These are phyloP conservation scores for Gouania willdenowi DNA, from an alignment of 2,797 vertebrate genomes.

Conservation along the genomic window DNA sequence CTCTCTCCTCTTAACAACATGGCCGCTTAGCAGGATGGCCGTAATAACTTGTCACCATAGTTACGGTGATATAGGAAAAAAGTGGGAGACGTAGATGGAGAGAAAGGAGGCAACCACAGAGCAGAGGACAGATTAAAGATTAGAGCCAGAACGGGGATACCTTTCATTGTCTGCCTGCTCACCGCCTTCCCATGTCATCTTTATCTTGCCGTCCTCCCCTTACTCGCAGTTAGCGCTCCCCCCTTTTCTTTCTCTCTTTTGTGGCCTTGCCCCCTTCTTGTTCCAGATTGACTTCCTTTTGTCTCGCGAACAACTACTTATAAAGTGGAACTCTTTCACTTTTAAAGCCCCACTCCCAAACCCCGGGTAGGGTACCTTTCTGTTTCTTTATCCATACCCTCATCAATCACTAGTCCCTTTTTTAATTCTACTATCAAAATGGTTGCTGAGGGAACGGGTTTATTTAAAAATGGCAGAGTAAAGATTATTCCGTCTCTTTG, in stretches of 20 bases:
- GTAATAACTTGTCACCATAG: slow-evolving; percentile 55
- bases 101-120: slow-evolving; percentile 51
- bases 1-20: slow-evolving; percentile 55
- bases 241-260: slow-evolving; percentile 39
- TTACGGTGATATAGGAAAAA: slow-evolving; percentile 37
- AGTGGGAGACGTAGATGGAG: slow-evolving; percentile 15
- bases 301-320: slow-evolving; percentile 29
- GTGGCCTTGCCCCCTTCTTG: slow-evolving; percentile 35
- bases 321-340: slow-evolving; percentile 18
- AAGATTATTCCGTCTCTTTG: slow-evolving; percentile 14
- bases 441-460: slow-evolving; percentile 68
- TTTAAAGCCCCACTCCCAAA: not conserved
- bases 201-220: slow-evolving; percentile 53
- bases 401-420: not conserved
- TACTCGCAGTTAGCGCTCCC: slow-evolving; percentile 42
- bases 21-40: slow-evolving; percentile 51
- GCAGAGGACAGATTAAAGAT: slow-evolving; percentile 29
- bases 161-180: slow-evolving; percentile 49
- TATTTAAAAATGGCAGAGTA: slow-evolving; percentile 57
- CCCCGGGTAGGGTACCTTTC: slow-evolving; percentile 11
- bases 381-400: slow-evolving; percentile 6
- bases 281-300: slow-evolving; percentile 36
- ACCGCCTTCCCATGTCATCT: slow-evolving; percentile 50
- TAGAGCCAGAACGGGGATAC: slow-evolving; percentile 28
- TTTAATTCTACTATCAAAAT: slow-evolving; percentile 33